Evolutionary conservation across 1,140 invertebrate species (phyloP), one percentile per base, ranked within the genome.

Genomic region (Lordiphosa collinella): DNA sequence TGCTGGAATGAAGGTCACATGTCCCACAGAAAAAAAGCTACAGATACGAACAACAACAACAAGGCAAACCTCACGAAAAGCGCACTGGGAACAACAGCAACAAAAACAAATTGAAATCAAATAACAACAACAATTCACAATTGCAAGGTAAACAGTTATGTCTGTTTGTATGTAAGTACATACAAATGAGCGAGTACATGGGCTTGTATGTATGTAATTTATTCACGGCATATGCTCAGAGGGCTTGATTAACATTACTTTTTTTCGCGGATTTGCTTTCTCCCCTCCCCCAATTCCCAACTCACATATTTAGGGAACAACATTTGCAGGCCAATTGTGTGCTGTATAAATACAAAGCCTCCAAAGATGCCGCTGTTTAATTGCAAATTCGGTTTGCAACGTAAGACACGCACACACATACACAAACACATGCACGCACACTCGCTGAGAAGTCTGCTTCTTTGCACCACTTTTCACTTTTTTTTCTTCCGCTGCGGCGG

Each of bases 1-100:
- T 85, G 79, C 60, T 85, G 53, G 51, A 69, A 60, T 70, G 78
- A 84, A 84, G 78, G 78, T 84, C 78, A 84, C 57, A 74, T 78
- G 72, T 53, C 56, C 37, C 66, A 57, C 55, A 64, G 49, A 57
- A 49, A 59, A 71, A 46, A 46, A 50, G 16, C 31, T 51, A 60
- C 25, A 62, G 57, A 56, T 50, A 59, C 37, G 46, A 57, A 31
- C 11, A 36, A 46, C 54, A 48, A 47, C 51, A 38, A 61, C 35
- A 58, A 37, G 31, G 18, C 29, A 16, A 51, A 59, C 49, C 32
- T 54, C 50, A 47, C 25, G 47, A 43, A 54, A 44, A 36, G 50
- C 29, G 25, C 22, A 44, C 32, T 14, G 8, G 10, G 31, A 62
- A 16, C 48, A 51, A 58, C 36, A n/a, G 10, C 36, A 62, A 16